These are phyloP conservation scores for Sakesphorus luctuosus DNA, from an alignment of 2,113 vertebrate genomes.

Conservation along the genomic window DNA sequence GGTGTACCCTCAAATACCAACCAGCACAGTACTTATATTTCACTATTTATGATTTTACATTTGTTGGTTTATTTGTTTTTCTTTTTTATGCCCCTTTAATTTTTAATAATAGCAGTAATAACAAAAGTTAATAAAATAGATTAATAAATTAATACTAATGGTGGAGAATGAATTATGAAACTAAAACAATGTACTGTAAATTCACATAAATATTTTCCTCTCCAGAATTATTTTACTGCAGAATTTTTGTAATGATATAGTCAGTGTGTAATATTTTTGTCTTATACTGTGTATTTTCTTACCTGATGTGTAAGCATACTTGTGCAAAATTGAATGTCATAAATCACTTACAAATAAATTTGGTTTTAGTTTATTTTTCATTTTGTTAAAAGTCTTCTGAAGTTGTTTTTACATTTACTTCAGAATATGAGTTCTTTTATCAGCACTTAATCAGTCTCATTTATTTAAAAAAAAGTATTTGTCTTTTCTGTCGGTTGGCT, in stretches of 20 bases:
- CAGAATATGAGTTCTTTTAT: background rate
- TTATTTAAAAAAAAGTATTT: background rate
- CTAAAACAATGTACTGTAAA: background rate
- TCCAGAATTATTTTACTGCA: background rate
- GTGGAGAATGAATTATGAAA: background rate
- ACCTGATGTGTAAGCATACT: background rate
- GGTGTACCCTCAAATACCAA: background rate
- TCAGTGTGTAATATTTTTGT: background rate
- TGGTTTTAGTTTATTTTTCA: background rate
- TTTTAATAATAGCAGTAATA: background rate
- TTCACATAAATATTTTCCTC: background rate
- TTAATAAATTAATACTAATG: background rate
- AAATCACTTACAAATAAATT: background rate
- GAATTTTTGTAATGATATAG: background rate
- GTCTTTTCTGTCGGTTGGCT: constrained; percentile 25
- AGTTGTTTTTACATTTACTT: constrained; percentile 10
- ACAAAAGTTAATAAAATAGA: background rate
- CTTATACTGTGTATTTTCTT: background rate
- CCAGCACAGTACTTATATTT: background rate
- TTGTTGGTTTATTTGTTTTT: background rate
- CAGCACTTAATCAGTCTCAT: constrained; percentile 16
- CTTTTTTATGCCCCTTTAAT: background rate
- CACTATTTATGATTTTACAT: background rate
- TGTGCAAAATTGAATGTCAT: background rate
- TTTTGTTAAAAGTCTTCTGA: background rate